These are phyloP conservation scores for Mesochorus sp. DNA, from an alignment of 2,888 invertebrate species.

Conservation along the genomic window DNA sequence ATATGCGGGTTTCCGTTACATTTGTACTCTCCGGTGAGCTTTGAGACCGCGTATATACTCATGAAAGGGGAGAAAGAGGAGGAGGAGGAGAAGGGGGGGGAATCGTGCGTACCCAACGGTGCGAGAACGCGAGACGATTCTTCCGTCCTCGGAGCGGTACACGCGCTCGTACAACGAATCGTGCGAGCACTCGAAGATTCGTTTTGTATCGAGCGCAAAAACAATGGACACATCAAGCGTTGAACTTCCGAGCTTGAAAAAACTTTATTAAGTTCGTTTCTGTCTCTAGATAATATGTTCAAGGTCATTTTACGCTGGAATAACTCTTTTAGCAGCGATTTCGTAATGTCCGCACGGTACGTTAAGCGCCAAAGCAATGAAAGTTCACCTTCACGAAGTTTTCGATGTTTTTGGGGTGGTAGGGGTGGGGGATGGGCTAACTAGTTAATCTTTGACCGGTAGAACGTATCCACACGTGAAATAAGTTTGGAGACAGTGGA, in stretches of 20 bases:
- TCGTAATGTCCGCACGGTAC: too few relatives aligned
- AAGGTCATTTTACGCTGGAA: not conserved
- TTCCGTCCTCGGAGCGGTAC: not conserved
- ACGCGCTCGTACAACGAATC: not conserved
- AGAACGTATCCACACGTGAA: not conserved
- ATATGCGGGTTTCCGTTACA: constrained; percentile 48
- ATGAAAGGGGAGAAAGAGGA: not conserved
- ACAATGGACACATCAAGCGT: too few relatives aligned
- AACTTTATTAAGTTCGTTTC: too few relatives aligned
- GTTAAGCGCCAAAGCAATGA: too few relatives aligned
- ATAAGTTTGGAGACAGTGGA: not conserved
- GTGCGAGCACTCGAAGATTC: not conserved
- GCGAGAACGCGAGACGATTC: not conserved
- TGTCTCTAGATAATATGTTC: too few relatives aligned
- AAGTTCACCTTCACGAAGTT: not conserved
- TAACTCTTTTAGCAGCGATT: not conserved
- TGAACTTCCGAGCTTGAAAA: too few relatives aligned
- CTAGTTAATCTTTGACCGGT: constrained; percentile 15
- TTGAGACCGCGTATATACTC: not conserved
- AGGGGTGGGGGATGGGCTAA: too few relatives aligned
- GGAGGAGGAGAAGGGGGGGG: not conserved
- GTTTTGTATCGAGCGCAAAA: too few relatives aligned
- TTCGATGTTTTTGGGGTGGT: not conserved
- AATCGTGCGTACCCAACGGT: not conserved
- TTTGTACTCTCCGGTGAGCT: not conserved